Percentiles rank a stretch among this genome's conserved stretches.
Evolutionary conservation across 2,888 invertebrate genomes (phyloP).

Genomic region (Limnephilus auricula): DNA sequence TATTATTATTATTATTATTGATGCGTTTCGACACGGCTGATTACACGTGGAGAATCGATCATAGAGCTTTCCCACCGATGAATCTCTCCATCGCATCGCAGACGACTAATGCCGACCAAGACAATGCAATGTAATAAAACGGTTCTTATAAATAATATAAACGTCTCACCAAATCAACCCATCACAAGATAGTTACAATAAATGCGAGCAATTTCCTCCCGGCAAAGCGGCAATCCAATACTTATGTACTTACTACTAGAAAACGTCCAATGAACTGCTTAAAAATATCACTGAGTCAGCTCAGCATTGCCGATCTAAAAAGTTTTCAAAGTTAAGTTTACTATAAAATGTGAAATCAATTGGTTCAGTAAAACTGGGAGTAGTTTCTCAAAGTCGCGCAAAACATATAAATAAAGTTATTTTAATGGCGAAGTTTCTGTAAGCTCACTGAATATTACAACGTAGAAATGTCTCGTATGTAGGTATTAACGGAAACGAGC

Average conservation of each 20-base stretch:
- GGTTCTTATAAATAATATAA: neutral
- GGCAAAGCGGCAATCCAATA: neutral
- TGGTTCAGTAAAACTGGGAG: neutral
- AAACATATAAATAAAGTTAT: too few species aligned
- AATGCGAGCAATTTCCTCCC: neutral
- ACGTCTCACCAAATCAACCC: neutral
- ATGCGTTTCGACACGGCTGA: constrained; percentile 49
- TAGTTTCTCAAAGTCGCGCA: neutral
- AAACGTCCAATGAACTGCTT: neutral
- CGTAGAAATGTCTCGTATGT: too few species aligned
- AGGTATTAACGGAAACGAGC: neutral
- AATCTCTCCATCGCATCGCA: constrained; percentile 12
- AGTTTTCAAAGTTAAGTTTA: neutral
- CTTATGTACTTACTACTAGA: neutral
- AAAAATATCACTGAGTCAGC: neutral
- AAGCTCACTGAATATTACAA: too few species aligned
- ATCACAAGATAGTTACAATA: neutral
- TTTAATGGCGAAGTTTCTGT: too few species aligned
- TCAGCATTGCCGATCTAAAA: neutral
- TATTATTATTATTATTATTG: constrained; percentile 23
- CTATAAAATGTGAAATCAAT: neutral
- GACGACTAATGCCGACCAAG: constrained; percentile 34
- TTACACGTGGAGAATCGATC: constrained; percentile 26
- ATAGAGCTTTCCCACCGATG: constrained; percentile 9
- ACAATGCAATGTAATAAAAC: constrained; percentile 20